Percentiles rank a stretch among this genome's conserved stretches.
Conservation (phyloP, 2,797 vertebrate genomes). For the Anguilla pacifica region DNA sequence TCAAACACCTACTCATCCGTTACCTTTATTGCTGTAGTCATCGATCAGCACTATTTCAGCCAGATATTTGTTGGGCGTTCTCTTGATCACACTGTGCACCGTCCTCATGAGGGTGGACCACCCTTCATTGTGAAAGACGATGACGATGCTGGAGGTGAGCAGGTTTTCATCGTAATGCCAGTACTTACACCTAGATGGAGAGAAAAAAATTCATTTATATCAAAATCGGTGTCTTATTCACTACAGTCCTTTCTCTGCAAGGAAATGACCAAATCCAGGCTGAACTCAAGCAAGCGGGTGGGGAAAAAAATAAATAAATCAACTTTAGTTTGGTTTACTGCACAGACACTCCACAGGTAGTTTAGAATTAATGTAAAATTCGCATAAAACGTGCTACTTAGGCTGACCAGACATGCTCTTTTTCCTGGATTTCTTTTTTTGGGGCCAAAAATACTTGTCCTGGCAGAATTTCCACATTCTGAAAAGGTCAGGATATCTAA, state of each 20-base stretch:
- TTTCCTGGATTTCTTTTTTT: background rate
- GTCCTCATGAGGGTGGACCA: constrained; percentile 99
- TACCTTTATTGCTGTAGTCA: constrained; percentile 99
- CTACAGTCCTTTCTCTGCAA: background rate
- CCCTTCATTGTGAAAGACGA: constrained; percentile 98
- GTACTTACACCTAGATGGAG: constrained; percentile 85
- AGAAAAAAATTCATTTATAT: background rate
- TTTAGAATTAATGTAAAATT: background rate
- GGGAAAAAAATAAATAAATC: background rate
- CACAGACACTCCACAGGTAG: background rate
- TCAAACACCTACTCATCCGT: background rate
- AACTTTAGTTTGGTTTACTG: background rate
- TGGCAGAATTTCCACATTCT: background rate
- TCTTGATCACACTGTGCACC: constrained; percentile 96
- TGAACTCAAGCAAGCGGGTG: background rate
- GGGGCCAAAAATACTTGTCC: background rate
- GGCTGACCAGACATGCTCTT: background rate
- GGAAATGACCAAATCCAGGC: background rate
- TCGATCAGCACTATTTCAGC: constrained; percentile 98
- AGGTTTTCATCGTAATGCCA: constrained; percentile 95
- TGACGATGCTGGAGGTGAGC: constrained; percentile 89
- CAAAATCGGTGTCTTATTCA: background rate
- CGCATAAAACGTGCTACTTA: background rate
- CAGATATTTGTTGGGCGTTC: constrained; percentile 89
- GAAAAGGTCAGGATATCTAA: background rate